Base-by-base conservation (phyloP, 1,140 invertebrate species). In the Scaptodrosophila lebanonensis region DNA sequence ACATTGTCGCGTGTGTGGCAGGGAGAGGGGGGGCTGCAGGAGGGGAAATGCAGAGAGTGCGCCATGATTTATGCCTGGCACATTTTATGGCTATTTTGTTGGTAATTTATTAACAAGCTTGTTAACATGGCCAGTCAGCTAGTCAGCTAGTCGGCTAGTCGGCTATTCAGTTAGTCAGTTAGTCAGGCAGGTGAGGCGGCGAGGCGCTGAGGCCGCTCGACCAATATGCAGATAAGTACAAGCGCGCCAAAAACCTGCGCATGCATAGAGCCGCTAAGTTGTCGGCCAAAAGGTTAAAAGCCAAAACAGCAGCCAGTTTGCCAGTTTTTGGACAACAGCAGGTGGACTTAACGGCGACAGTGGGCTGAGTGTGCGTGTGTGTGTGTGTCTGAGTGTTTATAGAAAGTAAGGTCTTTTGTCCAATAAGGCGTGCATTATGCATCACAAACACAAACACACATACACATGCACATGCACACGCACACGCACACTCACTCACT, bases 61-160 rank as follows among this genome's bases (percentile, higher is more conserved):
- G 45, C 53, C 64, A 75, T 82, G 75, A 82, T 82, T 82, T 82
- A 82, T 82, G 75, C 66, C 44, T 82, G 75, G 75, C 75, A 82
- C 69, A 82, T 82, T 82, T 82, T 82, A 83, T 82, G 75, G 75
- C 75, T 70, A 82, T 82, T 82, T 82, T 82, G 75, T 82, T 82
- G 76, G 75, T 82, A 82, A 82, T 82, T 82, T 82, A 82, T 82
- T 82, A 82, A 82, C 75, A 82, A 82, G 75, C 75, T 82, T 82
- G 75, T 82, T 82, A 82, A 82, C 75, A 82, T 83, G 13, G 35
- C 22, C 8, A 25, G 22, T 8, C 22, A 25, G 22, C 22, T 68
- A 66, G 52, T 79, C 75, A 9, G 58, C 59, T 32, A 59, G 62
- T 64, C 60, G 58, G 66, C 57, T 36, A 49, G 48, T 52, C 66